Base-by-base conservation (phyloP, 2,888 invertebrate genomes). In the Euphydryas editha region DNA sequence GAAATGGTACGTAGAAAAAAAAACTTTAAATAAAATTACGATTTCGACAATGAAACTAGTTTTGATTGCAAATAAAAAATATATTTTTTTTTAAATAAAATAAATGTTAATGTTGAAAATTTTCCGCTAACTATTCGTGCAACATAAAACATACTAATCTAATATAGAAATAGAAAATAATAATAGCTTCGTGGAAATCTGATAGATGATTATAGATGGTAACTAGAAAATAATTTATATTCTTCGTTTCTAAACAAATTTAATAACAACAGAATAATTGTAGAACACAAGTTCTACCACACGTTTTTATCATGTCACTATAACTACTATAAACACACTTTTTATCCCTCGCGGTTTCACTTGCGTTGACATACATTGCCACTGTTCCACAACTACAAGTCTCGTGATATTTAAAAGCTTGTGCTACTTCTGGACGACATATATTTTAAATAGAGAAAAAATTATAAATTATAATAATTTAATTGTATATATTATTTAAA, bases 151-250 rank as follows among this genome's bases (percentile, higher is more conserved):
- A 46, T 47, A 47, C 21, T 47, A 13, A 47, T 47, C 5, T 13
- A 0, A 20, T 47, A 18, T 13, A 51, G 17, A 51, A 15, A 18
- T 13, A 51, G 17, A 51, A 15, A 24, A 51, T 51, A 49, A 21
- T 21, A 15, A n/a, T 15, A n/a, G 15, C 13, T 24, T 51, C 24
- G 24, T 51, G 24, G 24, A 30, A 51, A 47, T 20, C 15, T 6
- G 4, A n/a, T 24, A 24, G 15, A n/a, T n/a, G 24, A 24, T 30
- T 51, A 8, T 8, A 8, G n/a, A 30, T n/a, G 4, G 15, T 2
- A 15, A 51, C 24, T 51, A 30, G 51, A 24, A 51, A 51, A 51
- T n/a, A 39, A 24, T 24, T 51, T 51, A 15, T 24, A n/a, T 51
- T 47, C 10, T 15, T 24, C 13, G 51, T 51, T 30, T 24, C 51